Evolutionary conservation across 2,888 invertebrate genomes (phyloP).

Genomic region (Mystacides longicornis): DNA sequence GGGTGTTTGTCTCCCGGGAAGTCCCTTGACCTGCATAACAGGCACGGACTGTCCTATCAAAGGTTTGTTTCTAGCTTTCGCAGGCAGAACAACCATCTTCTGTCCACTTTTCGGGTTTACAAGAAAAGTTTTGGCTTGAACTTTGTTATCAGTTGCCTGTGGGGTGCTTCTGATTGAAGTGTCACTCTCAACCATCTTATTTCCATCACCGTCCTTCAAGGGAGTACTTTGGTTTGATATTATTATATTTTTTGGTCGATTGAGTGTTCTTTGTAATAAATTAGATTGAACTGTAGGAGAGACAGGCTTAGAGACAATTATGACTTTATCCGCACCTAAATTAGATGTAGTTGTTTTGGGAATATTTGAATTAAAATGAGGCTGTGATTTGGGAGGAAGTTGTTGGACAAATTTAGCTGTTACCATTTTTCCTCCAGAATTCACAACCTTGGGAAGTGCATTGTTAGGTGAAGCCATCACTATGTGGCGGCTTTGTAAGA

Average conservation of each 20-base stretch:
- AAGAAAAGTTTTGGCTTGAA: conserved; percentile 45
- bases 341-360: conserved; percentile 31
- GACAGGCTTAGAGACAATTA: conserved; percentile 38
- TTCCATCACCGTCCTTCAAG: conserved; percentile 33
- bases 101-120: conserved; percentile 46
- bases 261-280: conserved; percentile 20
- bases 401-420: conserved; percentile 39
- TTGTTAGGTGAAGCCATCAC: conserved; percentile 37
- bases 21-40: conserved; percentile 42
- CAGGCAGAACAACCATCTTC: conserved; percentile 47
- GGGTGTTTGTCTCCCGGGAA: conserved; percentile 35
- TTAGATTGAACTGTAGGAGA: conserved; percentile 18
- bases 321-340: conserved; percentile 40
- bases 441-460: conserved; percentile 37
- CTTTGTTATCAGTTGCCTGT: conserved; percentile 45
- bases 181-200: conserved; percentile 36
- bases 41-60: conserved; percentile 39
- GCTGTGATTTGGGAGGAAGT: conserved; percentile 22
- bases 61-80: conserved; percentile 39
- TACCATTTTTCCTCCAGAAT: conserved; percentile 38
- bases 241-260: conserved; percentile 35
- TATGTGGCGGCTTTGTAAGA: conserved; percentile 42
- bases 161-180: conserved; percentile 35
- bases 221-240: conserved; percentile 34
- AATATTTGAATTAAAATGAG: conserved; percentile 18